Conservation (phyloP, 2,113 vertebrate genomes). For the Hippocampus comes region DNA sequence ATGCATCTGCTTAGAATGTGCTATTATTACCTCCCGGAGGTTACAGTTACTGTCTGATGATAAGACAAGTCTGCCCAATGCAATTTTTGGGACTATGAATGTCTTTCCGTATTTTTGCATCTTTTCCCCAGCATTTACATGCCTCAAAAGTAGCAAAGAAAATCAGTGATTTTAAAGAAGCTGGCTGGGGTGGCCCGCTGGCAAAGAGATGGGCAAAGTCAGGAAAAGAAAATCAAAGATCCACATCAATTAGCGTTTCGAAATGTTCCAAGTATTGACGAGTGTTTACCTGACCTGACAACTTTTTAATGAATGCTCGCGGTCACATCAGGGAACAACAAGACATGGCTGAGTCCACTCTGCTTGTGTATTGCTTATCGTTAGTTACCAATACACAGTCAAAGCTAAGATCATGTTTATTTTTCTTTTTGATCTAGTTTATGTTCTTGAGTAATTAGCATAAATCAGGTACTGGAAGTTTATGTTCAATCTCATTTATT, state of each 20-base stretch:
- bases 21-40: background rate
- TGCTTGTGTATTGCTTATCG: background rate
- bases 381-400: background rate
- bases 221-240: conserved; percentile 52
- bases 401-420: background rate
- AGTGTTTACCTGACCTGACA: conserved; percentile 16
- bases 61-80: background rate
- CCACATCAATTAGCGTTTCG: conserved; percentile 50
- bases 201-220: conserved; percentile 34
- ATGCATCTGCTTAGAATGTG: background rate
- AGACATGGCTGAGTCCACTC: conserved; percentile 1
- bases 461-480: too few species aligned
- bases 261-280: conserved; percentile 51
- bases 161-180: conserved; percentile 41
- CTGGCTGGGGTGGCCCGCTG: conserved; percentile 27
- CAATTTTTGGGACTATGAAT: background rate
- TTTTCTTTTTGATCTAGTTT: background rate
- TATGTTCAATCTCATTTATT: too few species aligned
- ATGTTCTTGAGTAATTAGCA: background rate
- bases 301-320: conserved; percentile 17
- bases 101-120: background rate
- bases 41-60: background rate
- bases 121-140: conserved; percentile 16
- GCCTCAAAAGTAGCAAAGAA: conserved; percentile 29
- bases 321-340: conserved; percentile 1